Evolutionary conservation across 1,140 invertebrate species (phyloP).

Genomic region (Euschistus heros): DNA sequence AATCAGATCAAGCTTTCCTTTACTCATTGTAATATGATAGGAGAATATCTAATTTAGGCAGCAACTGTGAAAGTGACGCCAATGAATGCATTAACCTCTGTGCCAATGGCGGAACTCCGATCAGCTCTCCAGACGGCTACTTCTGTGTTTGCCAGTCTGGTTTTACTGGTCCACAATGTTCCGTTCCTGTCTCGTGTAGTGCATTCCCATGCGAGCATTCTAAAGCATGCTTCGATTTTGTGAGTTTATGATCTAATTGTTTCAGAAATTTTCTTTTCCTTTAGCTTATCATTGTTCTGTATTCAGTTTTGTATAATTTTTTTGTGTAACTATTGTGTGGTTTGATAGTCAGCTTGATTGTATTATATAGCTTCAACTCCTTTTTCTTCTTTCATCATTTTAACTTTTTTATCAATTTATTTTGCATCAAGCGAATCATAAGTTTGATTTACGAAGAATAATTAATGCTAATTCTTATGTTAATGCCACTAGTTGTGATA

Average conservation of each 20-base stretch:
- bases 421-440: too few relatives aligned
- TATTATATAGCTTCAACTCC: too few relatives aligned
- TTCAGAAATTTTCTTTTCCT: background rate
- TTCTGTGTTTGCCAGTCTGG: slow-evolving; percentile 62
- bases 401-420: too few relatives aligned
- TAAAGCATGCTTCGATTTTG: slow-evolving; percentile 45
- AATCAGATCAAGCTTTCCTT: background rate
- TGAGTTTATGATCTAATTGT: slow-evolving; percentile 38
- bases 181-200: slow-evolving; percentile 39
- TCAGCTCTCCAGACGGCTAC: slow-evolving; percentile 72
- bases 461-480: too few relatives aligned
- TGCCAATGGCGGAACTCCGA: slow-evolving; percentile 58
- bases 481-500: too few relatives aligned
- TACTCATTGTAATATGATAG: background rate
- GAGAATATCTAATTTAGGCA: slow-evolving; percentile 34
- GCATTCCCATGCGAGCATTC: slow-evolving; percentile 46
- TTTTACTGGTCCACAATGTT: slow-evolving; percentile 47
- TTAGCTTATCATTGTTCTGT: background rate
- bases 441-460: too few relatives aligned
- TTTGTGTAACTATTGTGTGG: too few relatives aligned
- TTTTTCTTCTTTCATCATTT: too few relatives aligned
- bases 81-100: slow-evolving; percentile 47
- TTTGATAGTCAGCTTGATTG: too few relatives aligned
- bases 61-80: slow-evolving; percentile 62
- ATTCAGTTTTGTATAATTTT: too few relatives aligned